Evolutionary conservation across 2,888 invertebrate species (phyloP).

Genomic region (Poecilobothrus nobilitatus): DNA sequence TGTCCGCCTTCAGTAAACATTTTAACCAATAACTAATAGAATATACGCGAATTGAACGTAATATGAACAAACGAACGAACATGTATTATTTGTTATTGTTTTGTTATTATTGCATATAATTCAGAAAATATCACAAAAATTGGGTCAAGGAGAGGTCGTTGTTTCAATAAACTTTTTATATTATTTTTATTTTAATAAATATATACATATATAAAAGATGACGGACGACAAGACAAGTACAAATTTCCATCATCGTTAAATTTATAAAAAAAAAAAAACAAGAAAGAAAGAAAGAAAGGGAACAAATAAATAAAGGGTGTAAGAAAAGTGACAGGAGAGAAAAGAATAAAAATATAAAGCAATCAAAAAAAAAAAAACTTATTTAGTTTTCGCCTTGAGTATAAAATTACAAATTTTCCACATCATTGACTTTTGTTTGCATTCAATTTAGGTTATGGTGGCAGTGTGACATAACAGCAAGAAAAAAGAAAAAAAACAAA

Average conservation of each 20-base stretch:
- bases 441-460: no score
- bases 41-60: not conserved
- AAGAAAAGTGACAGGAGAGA: not conserved
- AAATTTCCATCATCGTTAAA: not conserved
- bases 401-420: not conserved
- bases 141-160: slow-evolving; percentile 11
- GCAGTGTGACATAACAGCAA: no score
- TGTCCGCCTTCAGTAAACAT: no score
- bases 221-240: slow-evolving; percentile 1
- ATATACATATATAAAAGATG: not conserved
- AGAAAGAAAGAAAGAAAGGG: not conserved
- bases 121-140: not conserved
- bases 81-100: not conserved
- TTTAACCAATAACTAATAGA: no score
- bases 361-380: not conserved
- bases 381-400: not conserved
- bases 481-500: no score
- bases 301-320: not conserved
- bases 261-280: not conserved
- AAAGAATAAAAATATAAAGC: not conserved
- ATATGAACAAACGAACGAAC: not conserved
- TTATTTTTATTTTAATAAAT: not conserved
- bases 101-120: no score
- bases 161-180: slow-evolving; percentile 2
- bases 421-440: not conserved